phyloP scores from a whole-genome alignment of 2,888 invertebrate species.

The Clepsis dumicolana region DNA sequence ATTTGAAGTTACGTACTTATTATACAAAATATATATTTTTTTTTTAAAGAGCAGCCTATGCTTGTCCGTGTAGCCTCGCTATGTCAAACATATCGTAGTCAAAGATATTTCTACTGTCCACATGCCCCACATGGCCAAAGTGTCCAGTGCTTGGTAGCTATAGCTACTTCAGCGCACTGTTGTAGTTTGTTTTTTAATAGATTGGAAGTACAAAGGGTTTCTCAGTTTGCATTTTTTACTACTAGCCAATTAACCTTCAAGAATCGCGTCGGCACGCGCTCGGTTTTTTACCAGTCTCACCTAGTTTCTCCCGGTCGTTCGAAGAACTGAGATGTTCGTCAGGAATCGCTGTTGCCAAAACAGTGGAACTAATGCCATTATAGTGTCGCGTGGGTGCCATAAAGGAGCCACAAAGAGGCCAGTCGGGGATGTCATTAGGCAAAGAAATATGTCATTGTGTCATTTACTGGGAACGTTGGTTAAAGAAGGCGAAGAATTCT shows the following conservation, averaged over 20 bases:
- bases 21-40: too few species aligned
- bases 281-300: conserved; percentile 67
- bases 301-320: conserved; percentile 73
- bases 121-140: too few species aligned
- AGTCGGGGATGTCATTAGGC: conserved; percentile 74
- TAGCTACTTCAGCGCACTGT: background rate
- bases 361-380: conserved; percentile 83
- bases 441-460: conserved; percentile 69
- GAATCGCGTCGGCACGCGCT: conserved; percentile 67
- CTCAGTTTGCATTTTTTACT: conserved; percentile 22
- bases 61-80: too few species aligned
- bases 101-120: too few species aligned
- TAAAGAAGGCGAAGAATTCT: conserved; percentile 56
- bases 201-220: background rate
- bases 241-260: conserved; percentile 14
- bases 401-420: conserved; percentile 81
- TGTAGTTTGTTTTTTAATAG: background rate
- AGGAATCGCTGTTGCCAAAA: conserved; percentile 77
- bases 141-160: background rate
- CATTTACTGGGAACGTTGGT: conserved; percentile 67
- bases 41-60: too few species aligned
- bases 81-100: too few species aligned
- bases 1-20: too few species aligned
- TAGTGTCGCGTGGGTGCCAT: conserved; percentile 84
- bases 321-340: conserved; percentile 65